A percentile compares a stretch with the other conserved stretches of the same genome.
These are phyloP conservation scores for Uropetala carovei DNA, from an alignment of 2,888 invertebrate species.

Conservation along the genomic window DNA sequence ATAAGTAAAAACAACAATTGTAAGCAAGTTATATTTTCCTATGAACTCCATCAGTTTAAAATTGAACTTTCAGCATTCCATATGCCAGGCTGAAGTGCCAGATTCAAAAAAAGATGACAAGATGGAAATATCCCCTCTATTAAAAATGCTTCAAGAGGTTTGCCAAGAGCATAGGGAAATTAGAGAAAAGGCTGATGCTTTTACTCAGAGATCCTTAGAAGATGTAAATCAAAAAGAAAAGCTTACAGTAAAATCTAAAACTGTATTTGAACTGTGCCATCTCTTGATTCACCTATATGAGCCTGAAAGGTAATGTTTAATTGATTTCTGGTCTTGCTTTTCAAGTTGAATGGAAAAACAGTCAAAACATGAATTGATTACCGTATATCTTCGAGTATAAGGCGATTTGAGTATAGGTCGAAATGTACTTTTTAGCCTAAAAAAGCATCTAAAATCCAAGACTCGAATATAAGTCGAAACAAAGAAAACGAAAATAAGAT, in stretches of 20 bases:
- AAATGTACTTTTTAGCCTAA: too few species aligned
- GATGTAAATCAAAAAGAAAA: not conserved
- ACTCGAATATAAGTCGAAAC: too few species aligned
- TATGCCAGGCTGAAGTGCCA: not conserved
- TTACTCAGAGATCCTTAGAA: not conserved
- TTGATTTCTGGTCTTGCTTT: too few species aligned
- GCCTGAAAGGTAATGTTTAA: constrained; percentile 29
- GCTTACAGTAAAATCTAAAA: not conserved
- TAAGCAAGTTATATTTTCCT: too few species aligned
- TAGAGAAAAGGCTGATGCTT: not conserved
- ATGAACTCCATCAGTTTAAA: not conserved
- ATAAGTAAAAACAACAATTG: too few species aligned
- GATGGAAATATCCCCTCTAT: not conserved
- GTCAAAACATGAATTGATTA: too few species aligned
- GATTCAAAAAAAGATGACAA: not conserved
- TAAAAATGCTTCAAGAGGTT: not conserved
- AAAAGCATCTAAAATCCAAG: too few species aligned
- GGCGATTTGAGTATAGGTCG: too few species aligned
- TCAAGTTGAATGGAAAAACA: too few species aligned
- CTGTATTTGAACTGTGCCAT: constrained; percentile 13
- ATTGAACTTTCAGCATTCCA: constrained; percentile 42
- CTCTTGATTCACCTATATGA: constrained; percentile 44
- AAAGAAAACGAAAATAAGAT: too few species aligned
- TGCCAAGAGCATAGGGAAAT: constrained; percentile 16
- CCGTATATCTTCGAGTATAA: too few species aligned